Evolutionary conservation across 2,888 invertebrate species (phyloP).

Genomic region (Ecliptopera silaceata): DNA sequence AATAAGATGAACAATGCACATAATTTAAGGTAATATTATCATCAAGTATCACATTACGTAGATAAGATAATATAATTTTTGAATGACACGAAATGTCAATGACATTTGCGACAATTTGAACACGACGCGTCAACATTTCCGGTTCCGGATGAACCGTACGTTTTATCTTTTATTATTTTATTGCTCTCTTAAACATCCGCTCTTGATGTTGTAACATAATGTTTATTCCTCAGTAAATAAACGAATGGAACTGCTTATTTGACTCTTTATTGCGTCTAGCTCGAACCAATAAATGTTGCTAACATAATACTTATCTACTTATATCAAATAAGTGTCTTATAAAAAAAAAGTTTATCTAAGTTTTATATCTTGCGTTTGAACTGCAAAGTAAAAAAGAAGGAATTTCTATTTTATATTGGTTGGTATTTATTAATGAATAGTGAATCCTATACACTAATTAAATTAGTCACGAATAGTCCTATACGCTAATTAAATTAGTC

Average conservation of each 20-base stretch:
- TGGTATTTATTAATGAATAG: no score
- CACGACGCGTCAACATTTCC: constrained; percentile 54
- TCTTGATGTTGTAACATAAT: constrained; percentile 36
- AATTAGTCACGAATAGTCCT: no score
- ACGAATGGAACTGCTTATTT: constrained; percentile 7
- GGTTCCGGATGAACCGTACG: constrained; percentile 46
- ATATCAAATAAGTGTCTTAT: no score
- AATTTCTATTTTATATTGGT: no score
- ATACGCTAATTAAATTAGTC: no score
- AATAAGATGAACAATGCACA: not conserved
- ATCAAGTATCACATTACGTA: constrained; percentile 2
- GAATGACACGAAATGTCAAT: constrained; percentile 22
- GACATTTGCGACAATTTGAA: constrained; percentile 47
- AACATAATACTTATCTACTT: no score
- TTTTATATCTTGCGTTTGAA: no score
- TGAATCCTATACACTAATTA: no score
- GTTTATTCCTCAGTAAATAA: constrained; percentile 24
- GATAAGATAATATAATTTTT: constrained; percentile 26
- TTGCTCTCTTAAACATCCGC: constrained; percentile 43
- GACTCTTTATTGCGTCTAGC: constrained; percentile 1
- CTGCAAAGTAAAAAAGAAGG: no score
- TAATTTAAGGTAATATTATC: not conserved
- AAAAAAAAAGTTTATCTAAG: no score
- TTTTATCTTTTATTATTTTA: constrained; percentile 56
- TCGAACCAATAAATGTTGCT: not conserved